Evolutionary conservation across 2,888 invertebrate species (phyloP), one percentile per base, ranked within the genome.

Genomic region (Taphrorychus bicolor): DNA sequence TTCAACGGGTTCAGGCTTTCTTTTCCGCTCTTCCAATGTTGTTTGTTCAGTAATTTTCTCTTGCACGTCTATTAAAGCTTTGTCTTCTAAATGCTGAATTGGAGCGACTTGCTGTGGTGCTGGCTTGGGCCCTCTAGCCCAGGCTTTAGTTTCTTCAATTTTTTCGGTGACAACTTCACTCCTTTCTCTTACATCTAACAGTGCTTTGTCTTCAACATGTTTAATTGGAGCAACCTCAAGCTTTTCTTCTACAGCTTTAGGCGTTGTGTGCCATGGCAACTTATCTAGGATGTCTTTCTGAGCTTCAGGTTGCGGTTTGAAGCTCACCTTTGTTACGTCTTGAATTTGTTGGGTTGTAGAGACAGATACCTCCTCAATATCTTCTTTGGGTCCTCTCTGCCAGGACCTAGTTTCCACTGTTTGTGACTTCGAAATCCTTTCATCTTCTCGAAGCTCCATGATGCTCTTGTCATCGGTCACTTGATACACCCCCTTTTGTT

Each of bases 11-110:
- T 73, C 73, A 40, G 70, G 69, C 3, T 72, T 63, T 73, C 75
- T 72, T 72, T 75, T 61, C 76, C 75, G 68, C 48, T 64, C 80
- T 19, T 82, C 51, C 7, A 73, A 75, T 73, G 82, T 81, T 66
- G 80, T 81, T 1, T 66, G 62, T 66, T 72, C 57, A 40, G 64
- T 22, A 56, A 67, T 61, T 51, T 57, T 58, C 18, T 54, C 22
- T 22, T 45, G 7, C 14, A 68, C 0, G 16, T 54, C 56, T 52
- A 65, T 17, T 16, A 57, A 11, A 17, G 56, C 56, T 49, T 45
- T 62, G 51, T 66, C 63, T 62, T 69, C 64, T 11, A 51, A 18
- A 21, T 59, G 51, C 32, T 49, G 48, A 45, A 56, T 49, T 22
- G 69, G 42, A 16, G 56, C 41, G 72, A 82, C 82, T 68, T 80